phyloP scores from a whole-genome alignment of 1,140 invertebrate genomes.

The Spodoptera litura region DNA sequence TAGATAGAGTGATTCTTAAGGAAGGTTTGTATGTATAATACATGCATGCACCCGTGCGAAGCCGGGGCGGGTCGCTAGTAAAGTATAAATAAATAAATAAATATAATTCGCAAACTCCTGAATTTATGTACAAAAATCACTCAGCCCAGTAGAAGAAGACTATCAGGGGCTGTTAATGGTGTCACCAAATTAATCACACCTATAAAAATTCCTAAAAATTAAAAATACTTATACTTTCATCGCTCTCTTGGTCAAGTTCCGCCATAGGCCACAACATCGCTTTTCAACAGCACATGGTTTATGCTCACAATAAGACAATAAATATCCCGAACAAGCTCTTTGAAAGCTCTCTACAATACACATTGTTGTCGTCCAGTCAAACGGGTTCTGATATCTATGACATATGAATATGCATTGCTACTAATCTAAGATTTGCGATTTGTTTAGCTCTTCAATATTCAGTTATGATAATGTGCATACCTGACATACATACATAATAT shows the following conservation, averaged over 20 bases:
- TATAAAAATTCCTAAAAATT: too few species aligned
- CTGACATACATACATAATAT: neutral
- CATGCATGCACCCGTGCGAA: too few species aligned
- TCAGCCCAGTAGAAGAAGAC: too few species aligned
- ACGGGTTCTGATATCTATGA: slow-evolving; percentile 17
- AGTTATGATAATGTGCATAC: slow-evolving; percentile 15
- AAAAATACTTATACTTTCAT: slow-evolving; percentile 4
- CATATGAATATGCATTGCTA: slow-evolving; percentile 20
- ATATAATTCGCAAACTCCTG: too few species aligned
- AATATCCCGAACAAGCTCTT: slow-evolving; percentile 18
- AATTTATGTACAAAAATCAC: too few species aligned
- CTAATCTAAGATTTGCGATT: slow-evolving; percentile 8
- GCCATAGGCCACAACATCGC: neutral
- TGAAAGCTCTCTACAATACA: slow-evolving; percentile 31
- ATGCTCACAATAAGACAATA: slow-evolving; percentile 27
- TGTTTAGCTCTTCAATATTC: neutral
- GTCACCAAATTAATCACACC: too few species aligned
- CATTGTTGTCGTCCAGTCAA: slow-evolving; percentile 24
- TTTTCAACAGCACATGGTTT: neutral
- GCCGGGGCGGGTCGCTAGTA: too few species aligned
- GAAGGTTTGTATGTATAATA: too few species aligned
- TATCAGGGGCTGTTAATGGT: too few species aligned
- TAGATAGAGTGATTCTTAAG: too few species aligned
- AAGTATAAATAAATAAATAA: too few species aligned
- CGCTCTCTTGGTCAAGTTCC: slow-evolving; percentile 9